phyloP scores from a whole-genome alignment of 37 sponge, comb jelly and placozoan genomes.

The Cliona cf. orientalis region DNA sequence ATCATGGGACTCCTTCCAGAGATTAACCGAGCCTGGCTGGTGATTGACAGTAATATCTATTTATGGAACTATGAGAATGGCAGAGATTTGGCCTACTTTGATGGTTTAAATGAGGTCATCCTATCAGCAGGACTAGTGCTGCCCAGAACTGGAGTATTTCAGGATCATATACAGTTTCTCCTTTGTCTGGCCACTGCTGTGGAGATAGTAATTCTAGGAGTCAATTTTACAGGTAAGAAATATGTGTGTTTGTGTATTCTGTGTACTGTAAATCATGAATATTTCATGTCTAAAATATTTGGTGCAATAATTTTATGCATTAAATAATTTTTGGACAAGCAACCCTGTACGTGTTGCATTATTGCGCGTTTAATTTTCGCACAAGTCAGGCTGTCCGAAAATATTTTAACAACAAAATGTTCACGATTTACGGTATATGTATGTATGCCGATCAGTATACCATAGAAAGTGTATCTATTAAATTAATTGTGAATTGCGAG shows the following conservation, averaged over 20 bases:
- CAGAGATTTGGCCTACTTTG: slow-evolving; percentile 96
- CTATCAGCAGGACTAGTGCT: slow-evolving; percentile 85
- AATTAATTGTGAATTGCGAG: no score
- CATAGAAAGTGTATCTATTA: no score
- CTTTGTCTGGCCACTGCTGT: slow-evolving; percentile 88
- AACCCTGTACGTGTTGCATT: no score
- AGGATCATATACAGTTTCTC: slow-evolving; percentile 90
- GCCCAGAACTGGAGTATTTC: slow-evolving; percentile 91
- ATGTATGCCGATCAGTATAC: no score
- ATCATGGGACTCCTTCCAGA: slow-evolving; percentile 92
- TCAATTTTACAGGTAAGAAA: slow-evolving; percentile 81
- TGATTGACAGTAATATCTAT: slow-evolving; percentile 93
- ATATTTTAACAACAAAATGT: no score
- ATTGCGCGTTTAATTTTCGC: no score
- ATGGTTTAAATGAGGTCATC: slow-evolving; percentile 95
- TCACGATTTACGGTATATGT: no score
- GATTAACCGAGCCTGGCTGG: slow-evolving; percentile 92
- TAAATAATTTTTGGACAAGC: no score
- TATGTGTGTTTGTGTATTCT: neutral
- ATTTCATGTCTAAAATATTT: no score
- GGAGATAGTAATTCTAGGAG: slow-evolving; percentile 93
- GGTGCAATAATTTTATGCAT: no score
- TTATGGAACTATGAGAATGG: slow-evolving; percentile 96
- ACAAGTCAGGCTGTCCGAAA: no score
- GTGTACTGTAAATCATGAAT: no score